Conservation (phyloP, 2,797 vertebrate genomes). For the Pitangus sulphuratus region DNA sequence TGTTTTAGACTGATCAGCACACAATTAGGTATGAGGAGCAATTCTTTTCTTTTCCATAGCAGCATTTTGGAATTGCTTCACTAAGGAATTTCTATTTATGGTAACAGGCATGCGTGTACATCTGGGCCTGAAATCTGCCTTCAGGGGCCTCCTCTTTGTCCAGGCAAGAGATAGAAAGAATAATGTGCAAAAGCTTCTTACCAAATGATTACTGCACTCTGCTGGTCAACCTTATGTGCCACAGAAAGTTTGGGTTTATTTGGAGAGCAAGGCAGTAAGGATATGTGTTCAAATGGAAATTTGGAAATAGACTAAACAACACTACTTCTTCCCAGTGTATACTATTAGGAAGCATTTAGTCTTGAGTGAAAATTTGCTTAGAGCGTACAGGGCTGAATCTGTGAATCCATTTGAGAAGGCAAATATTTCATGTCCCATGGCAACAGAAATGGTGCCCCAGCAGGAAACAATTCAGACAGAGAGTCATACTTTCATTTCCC, state of each 20-base stretch:
- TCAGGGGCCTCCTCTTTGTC: background rate
- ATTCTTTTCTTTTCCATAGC: background rate
- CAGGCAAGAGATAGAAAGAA: background rate
- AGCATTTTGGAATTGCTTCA: background rate
- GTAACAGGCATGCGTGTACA: background rate
- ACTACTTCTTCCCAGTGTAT: rapidly evolving
- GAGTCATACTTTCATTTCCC: rapidly evolving
- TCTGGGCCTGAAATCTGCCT: background rate
- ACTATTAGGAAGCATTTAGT: rapidly evolving
- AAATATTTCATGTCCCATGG: rapidly evolving
- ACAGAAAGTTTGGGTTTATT: background rate
- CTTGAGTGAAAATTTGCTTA: background rate
- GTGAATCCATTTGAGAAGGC: background rate
- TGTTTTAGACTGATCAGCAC: background rate
- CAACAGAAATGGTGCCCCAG: background rate
- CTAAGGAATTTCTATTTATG: background rate
- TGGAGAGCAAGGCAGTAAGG: background rate
- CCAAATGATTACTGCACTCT: constrained; percentile 36
- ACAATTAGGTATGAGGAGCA: background rate
- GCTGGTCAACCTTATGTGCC: background rate
- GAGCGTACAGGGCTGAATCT: rapidly evolving
- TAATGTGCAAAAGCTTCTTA: background rate
- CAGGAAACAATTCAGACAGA: background rate
- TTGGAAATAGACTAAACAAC: background rate
- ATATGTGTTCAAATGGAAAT: background rate